phyloP scores from a whole-genome alignment of 2,797 vertebrate species.

The Artibeus jamaicensis region DNA sequence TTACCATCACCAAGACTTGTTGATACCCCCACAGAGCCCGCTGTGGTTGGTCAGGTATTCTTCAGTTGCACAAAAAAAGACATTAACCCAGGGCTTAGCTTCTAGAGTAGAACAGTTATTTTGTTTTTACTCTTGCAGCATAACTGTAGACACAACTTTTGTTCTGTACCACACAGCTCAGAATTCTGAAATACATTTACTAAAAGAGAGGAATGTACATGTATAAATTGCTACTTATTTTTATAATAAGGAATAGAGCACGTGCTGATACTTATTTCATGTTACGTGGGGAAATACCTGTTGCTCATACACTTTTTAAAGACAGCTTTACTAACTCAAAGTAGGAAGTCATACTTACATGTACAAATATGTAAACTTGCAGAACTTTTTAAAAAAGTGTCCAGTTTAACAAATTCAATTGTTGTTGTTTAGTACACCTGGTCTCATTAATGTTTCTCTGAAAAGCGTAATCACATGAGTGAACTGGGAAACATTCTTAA shows the following conservation, averaged over 20 bases:
- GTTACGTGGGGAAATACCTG: neutral
- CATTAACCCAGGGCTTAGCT: neutral
- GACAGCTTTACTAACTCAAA: neutral
- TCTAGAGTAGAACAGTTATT: neutral
- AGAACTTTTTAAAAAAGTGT: slow-evolving; percentile 37
- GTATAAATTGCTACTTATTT: neutral
- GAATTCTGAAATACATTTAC: neutral
- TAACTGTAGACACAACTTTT: neutral
- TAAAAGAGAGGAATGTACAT: neutral
- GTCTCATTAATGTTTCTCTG: slow-evolving; percentile 27
- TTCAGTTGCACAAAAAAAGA: neutral
- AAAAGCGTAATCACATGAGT: slow-evolving; percentile 67
- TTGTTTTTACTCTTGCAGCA: neutral
- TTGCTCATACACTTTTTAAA: neutral
- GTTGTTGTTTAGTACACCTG: slow-evolving; percentile 61
- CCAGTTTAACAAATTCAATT: slow-evolving; percentile 53
- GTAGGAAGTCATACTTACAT: neutral
- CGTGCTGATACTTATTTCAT: neutral
- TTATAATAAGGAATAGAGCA: neutral
- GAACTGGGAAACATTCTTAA: slow-evolving; percentile 77
- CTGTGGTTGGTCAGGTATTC: neutral
- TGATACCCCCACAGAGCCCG: neutral
- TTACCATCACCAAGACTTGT: neutral
- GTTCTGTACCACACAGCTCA: neutral
- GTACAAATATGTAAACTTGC: slow-evolving; percentile 41